phyloP scores from a whole-genome alignment of 2,113 vertebrate species.

The Pitta sordida region DNA sequence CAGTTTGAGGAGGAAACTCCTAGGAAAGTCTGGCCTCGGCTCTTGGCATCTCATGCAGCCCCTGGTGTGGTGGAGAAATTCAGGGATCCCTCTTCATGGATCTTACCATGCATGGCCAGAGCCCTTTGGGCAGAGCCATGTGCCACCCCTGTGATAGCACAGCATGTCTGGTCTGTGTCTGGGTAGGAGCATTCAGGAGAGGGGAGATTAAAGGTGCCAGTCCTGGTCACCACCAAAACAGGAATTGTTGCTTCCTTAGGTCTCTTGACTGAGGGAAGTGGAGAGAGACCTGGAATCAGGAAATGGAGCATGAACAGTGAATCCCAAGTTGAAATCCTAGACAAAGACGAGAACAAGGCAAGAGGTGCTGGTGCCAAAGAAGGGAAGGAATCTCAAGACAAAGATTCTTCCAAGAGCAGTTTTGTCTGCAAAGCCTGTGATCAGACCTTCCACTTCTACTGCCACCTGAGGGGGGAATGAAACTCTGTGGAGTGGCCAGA shows the following conservation, averaged over 20 bases:
- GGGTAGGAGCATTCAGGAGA: neutral
- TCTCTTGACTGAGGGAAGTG: slow-evolving; percentile 32
- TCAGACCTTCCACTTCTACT: slow-evolving; percentile 84
- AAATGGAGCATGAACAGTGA: slow-evolving; percentile 38
- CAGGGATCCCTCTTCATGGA: neutral
- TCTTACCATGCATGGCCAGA: neutral
- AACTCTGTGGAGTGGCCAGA: slow-evolving; percentile 74
- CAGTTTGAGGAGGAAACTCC: neutral
- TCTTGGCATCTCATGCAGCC: neutral
- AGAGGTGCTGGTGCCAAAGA: neutral
- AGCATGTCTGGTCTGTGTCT: accelerated
- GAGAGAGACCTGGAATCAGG: neutral
- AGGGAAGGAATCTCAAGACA: neutral
- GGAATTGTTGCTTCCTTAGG: neutral
- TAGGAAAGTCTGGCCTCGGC: neutral
- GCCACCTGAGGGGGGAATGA: slow-evolving; percentile 80
- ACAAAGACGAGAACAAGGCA: slow-evolving; percentile 7
- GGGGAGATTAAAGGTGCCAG: too few species aligned
- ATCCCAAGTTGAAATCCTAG: slow-evolving; percentile 40
- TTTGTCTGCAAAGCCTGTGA: slow-evolving; percentile 79
- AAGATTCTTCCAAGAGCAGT: slow-evolving; percentile 66
- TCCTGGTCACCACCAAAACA: neutral
- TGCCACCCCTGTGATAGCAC: neutral
- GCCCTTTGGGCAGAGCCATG: neutral
- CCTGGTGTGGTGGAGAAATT: neutral